These are phyloP conservation scores for Petrocephalus zakoni DNA, from an alignment of 2,113 vertebrate species.

Conservation along the genomic window DNA sequence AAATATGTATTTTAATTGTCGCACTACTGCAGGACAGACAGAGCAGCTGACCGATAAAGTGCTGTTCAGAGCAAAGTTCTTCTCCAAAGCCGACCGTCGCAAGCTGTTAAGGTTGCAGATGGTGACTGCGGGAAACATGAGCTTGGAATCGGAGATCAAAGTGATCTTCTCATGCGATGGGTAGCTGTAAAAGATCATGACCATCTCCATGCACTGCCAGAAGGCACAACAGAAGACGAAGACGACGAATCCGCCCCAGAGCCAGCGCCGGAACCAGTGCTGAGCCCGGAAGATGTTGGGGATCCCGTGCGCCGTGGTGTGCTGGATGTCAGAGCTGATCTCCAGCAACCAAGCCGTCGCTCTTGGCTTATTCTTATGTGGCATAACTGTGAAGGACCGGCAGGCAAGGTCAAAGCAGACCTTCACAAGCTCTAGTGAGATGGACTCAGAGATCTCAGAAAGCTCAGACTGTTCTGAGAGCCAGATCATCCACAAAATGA, in stretches of 20 bases:
- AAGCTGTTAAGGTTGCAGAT: conserved; percentile 41
- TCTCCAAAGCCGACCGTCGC: conserved; percentile 20
- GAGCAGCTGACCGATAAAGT: conserved; percentile 28
- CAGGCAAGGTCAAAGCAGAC: background rate
- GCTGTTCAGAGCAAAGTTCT: conserved; percentile 23
- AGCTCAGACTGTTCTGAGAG: background rate
- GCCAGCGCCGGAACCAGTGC: conserved; percentile 35
- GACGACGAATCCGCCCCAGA: conserved; percentile 31
- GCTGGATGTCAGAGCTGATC: conserved; percentile 24
- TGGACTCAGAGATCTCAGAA: background rate
- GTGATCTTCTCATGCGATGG: conserved; percentile 40
- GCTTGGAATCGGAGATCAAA: conserved; percentile 34
- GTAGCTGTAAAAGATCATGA: conserved; percentile 35
- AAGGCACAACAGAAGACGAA: conserved; percentile 39
- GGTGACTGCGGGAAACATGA: conserved; percentile 38
- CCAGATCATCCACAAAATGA: background rate
- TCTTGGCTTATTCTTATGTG: background rate
- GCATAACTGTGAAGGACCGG: background rate
- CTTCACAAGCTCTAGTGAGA: background rate
- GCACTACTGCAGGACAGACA: background rate
- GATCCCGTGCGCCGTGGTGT: conserved; percentile 39
- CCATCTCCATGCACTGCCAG: conserved; percentile 41
- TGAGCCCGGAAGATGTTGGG: conserved; percentile 35
- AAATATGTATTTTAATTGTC: background rate
- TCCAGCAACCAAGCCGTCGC: background rate